Evolutionary conservation across 2,888 invertebrate species (phyloP), one percentile per base, ranked within the genome.

Genomic region (Dioctria linearis): DNA sequence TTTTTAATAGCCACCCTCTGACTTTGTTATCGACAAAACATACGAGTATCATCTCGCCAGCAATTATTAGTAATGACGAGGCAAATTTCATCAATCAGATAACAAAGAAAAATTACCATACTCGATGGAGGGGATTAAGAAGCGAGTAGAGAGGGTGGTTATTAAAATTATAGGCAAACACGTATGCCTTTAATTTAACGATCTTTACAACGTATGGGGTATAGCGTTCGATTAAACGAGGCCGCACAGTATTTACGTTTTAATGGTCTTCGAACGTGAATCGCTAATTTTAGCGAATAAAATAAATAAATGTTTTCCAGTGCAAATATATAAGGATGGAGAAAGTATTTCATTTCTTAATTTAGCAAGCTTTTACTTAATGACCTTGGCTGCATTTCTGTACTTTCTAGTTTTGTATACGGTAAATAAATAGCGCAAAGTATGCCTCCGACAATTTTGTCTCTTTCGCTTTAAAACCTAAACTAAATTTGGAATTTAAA

Each of bases 11-110:
- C 63, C 46, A 37, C 51, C 76, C 63, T 37, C 40, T 9, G 37
- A 51, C 46, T 59, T 42, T 46, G 66, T 76, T 76, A 76, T 76
- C 76, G 63, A 49, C 61, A 49, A 63, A 63, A 76, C 76, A 76
- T 76, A 39, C 76, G 76, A 76, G 76, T 63, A 76, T 63, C 63
- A 76, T 76, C 76, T 76, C 37, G 46, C 43, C 3, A 11, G 76
- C 76, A 76, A 76, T 76, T 76, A 76, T 76, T 76, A 63, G 40
- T 63, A 63, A 63, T 76, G 76, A 76, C 61, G 49, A 42, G 51
- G 76, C 76, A 76, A 63, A 76, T 76, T 63, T 63, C 63, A 63
- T 63, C 39, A 76, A 76, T 76, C 76, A 76, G 76, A 76, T 76
- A 76, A 63, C 63, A 46, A 63, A 37, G 51, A 76, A 63, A 76